Evolutionary conservation across 2,113 vertebrate genomes (phyloP).

Genomic region (Dicerorhinus sumatrensis): DNA sequence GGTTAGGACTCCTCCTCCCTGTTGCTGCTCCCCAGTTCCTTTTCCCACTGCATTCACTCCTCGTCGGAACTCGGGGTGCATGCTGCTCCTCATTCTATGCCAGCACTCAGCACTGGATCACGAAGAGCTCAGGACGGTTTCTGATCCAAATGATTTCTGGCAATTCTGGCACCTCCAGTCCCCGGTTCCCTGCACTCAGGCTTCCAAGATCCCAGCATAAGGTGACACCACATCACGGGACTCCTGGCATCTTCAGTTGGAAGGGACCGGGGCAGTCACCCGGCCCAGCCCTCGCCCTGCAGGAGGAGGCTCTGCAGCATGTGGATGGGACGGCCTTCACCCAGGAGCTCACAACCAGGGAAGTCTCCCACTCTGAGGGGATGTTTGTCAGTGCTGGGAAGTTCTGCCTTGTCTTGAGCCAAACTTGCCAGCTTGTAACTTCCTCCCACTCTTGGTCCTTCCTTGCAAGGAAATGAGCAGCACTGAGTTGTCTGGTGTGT

Average conservation of each 20-base stretch:
- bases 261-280: neutral
- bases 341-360: accelerated
- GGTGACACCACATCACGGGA: accelerated
- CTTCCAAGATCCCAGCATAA: neutral
- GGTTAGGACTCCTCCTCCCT: neutral
- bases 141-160: neutral
- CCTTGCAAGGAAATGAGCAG: neutral
- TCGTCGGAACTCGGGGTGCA: neutral
- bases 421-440: neutral
- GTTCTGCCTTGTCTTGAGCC: neutral
- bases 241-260: neutral
- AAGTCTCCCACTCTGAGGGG: no score
- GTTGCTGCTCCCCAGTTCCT: neutral
- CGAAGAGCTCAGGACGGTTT: neutral
- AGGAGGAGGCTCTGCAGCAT: neutral
- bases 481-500: accelerated
- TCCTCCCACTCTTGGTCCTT: neutral
- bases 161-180: neutral
- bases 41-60: accelerated
- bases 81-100: neutral
- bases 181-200: no score
- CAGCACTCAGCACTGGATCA: neutral
- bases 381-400: neutral
- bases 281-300: no score
- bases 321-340: neutral